Conservation (phyloP, 2,113 vertebrate genomes). For the Arothron firmamentum region DNA sequence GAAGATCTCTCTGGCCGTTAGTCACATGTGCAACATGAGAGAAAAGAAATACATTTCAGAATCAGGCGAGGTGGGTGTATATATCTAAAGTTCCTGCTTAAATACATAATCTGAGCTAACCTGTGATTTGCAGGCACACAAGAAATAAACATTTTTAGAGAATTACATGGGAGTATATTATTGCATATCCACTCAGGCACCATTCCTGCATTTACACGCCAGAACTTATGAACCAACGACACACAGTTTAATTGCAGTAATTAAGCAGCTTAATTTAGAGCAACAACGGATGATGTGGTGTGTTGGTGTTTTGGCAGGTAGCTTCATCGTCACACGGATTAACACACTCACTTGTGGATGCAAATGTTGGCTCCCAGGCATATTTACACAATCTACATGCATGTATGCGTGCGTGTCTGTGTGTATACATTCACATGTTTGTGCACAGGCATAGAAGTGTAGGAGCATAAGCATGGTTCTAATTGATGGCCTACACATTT, state of each 20-base stretch:
- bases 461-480: conserved; percentile 24
- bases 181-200: background rate
- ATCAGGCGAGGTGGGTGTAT: background rate
- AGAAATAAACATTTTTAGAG: conserved; percentile 20
- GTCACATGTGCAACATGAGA: conserved; percentile 19
- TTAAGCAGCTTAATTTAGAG: conserved; percentile 70
- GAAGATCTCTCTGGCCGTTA: conserved; percentile 70
- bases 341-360: conserved; percentile 41
- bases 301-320: conserved; percentile 66
- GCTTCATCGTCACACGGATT: conserved; percentile 58
- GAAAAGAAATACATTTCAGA: background rate
- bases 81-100: background rate
- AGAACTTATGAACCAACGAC: conserved; percentile 37
- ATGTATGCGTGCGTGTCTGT: background rate
- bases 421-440: background rate
- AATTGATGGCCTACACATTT: conserved; percentile 52
- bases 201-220: conserved; percentile 12
- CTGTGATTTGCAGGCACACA: conserved; percentile 31
- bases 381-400: conserved; percentile 39
- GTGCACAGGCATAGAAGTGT: background rate
- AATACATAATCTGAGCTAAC: conserved; percentile 26
- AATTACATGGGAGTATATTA: background rate
- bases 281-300: conserved; percentile 63
- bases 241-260: conserved; percentile 66
- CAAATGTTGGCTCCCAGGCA: conserved; percentile 54